phyloP scores from a whole-genome alignment of 2,797 vertebrate genomes.

The Argyrosomus regius region DNA sequence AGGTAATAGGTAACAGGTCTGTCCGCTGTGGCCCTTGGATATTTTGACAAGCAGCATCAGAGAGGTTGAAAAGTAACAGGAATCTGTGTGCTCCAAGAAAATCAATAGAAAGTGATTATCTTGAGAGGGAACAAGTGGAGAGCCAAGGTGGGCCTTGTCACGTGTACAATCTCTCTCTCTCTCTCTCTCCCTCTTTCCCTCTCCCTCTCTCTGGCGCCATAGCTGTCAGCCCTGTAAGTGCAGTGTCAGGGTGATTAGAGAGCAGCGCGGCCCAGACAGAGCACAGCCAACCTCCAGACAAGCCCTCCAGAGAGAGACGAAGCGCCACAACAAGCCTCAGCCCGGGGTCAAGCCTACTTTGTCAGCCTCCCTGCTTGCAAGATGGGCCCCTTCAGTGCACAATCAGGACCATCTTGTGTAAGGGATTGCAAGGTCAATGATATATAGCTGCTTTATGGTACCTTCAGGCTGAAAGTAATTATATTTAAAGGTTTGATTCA shows the following conservation, averaged over 20 bases:
- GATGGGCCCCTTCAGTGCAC: slow-evolving; percentile 61
- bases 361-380: slow-evolving; percentile 61
- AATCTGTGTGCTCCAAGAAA: slow-evolving; percentile 62
- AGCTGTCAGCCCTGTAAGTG: slow-evolving; percentile 81
- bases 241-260: slow-evolving; percentile 82
- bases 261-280: slow-evolving; percentile 73
- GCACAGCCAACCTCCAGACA: slow-evolving; percentile 71
- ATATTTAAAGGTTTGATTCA: slow-evolving; percentile 35
- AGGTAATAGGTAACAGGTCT: slow-evolving; percentile 50
- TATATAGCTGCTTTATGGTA: slow-evolving; percentile 46
- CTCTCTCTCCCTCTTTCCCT: slow-evolving; percentile 47
- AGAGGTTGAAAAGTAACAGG: slow-evolving; percentile 66
- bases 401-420: slow-evolving; percentile 49
- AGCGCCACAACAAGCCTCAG: slow-evolving; percentile 65
- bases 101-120: slow-evolving; percentile 80
- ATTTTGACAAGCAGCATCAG: slow-evolving; percentile 62
- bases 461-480: slow-evolving; percentile 50
- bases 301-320: slow-evolving; percentile 74
- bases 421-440: slow-evolving; percentile 40
- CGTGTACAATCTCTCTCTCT: slow-evolving; percentile 65
- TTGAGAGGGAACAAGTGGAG: slow-evolving; percentile 78
- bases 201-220: slow-evolving; percentile 64
- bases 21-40: slow-evolving; percentile 30
- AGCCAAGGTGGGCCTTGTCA: slow-evolving; percentile 76
- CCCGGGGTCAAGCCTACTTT: slow-evolving; percentile 72